Conservation (phyloP, 2,797 vertebrate species). For the Amniataba percoides region DNA sequence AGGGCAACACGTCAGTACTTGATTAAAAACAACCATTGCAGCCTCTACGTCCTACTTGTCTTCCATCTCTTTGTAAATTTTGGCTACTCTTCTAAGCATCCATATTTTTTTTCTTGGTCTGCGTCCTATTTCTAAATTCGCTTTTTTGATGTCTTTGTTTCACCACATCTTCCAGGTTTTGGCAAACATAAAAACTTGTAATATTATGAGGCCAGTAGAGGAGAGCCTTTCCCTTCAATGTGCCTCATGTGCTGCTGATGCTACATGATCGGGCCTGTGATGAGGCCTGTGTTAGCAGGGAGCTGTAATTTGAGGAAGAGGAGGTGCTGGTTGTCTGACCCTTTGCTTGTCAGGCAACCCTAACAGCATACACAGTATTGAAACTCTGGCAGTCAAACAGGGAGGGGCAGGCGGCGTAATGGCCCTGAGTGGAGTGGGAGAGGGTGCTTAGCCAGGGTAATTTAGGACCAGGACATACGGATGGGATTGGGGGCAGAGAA, state of each 20-base stretch:
- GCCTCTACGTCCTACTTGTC: slow-evolving; percentile 27
- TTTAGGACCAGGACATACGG: slow-evolving; percentile 83
- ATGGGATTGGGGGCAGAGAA: slow-evolving; percentile 82
- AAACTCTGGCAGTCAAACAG: slow-evolving; percentile 63
- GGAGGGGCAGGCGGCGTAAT: slow-evolving; percentile 73
- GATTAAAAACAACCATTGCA: slow-evolving; percentile 53
- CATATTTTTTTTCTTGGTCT: background rate
- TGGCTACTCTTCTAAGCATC: slow-evolving; percentile 6
- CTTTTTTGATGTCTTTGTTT: slow-evolving; percentile 39
- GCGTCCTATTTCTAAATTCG: slow-evolving; percentile 28
- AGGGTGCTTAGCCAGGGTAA: slow-evolving; percentile 83
- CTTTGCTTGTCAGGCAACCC: slow-evolving; percentile 61
- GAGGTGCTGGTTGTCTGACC: slow-evolving; percentile 69
- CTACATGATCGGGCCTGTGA: slow-evolving; percentile 45
- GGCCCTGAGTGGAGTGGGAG: slow-evolving; percentile 73
- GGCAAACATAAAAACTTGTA: slow-evolving; percentile 24
- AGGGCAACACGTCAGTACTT: slow-evolving; percentile 32
- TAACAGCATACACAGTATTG: slow-evolving; percentile 54
- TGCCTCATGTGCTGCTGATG: slow-evolving; percentile 44
- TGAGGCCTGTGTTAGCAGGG: slow-evolving; percentile 64
- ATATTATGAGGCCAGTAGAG: slow-evolving; percentile 38
- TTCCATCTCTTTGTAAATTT: slow-evolving; percentile 43
- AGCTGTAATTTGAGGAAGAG: slow-evolving; percentile 79
- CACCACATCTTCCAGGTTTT: slow-evolving; percentile 10
- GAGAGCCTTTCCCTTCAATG: slow-evolving; percentile 55